A percentile compares a stretch with the other conserved stretches of the same genome.
phyloP scores from a whole-genome alignment of 2,797 vertebrate species.

The Labeo calbasu region DNA sequence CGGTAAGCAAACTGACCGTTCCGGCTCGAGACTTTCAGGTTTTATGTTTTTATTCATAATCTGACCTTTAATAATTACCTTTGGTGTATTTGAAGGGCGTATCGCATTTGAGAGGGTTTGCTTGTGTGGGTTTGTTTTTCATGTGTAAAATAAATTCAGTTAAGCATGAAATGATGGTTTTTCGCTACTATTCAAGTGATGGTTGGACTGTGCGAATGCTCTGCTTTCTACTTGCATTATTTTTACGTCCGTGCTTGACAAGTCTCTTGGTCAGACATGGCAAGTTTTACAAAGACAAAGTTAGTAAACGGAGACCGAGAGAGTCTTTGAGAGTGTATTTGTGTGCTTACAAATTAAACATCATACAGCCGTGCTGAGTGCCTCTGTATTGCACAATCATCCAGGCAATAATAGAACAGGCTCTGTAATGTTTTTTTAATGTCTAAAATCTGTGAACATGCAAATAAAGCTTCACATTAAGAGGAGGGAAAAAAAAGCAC shows the following conservation, averaged over 20 bases:
- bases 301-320: not conserved
- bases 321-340: conserved; percentile 11
- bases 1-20: not conserved
- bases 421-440: conserved; percentile 12
- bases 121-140: not conserved
- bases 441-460: conserved; percentile 18
- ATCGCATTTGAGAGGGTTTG: not conserved
- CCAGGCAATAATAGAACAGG: conserved; percentile 5
- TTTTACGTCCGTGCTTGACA: conserved; percentile 4
- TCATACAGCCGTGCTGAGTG: not conserved
- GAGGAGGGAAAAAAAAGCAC: not conserved
- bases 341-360: not conserved
- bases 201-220: not conserved
- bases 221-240: conserved; percentile 37
- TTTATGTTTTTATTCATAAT: conserved; percentile 29
- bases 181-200: not conserved
- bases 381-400: conserved; percentile 5
- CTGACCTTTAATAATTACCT: conserved; percentile 33
- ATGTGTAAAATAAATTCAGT: conserved; percentile 26
- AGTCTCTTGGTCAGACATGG: conserved; percentile 13
- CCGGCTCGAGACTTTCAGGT: conserved; percentile 1
- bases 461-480: conserved; percentile 17
- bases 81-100: not conserved
- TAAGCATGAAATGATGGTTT: conserved; percentile 17
- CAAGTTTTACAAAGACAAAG: conserved; percentile 5